phyloP scores from a whole-genome alignment of 2,113 vertebrate genomes.

The Oreochromis aureus region DNA sequence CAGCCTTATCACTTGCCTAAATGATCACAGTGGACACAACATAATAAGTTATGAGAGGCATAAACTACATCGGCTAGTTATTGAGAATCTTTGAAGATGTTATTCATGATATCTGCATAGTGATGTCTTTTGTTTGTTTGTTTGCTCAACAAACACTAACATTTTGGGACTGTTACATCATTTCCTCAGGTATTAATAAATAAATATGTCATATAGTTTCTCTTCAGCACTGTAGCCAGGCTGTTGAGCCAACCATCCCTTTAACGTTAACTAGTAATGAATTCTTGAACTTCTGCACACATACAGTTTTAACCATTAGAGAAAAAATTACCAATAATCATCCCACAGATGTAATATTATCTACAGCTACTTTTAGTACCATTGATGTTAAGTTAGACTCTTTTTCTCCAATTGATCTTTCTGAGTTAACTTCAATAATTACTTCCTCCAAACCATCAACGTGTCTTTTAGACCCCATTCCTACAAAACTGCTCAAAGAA shows the following conservation, averaged over 20 bases:
- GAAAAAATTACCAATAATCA: rapidly evolving
- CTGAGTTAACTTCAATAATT: too few species aligned
- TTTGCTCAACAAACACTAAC: background rate
- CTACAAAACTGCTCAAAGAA: too few species aligned
- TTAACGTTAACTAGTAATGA: too few species aligned
- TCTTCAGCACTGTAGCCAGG: too few species aligned
- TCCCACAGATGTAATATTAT: too few species aligned
- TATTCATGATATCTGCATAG: background rate
- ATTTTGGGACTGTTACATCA: background rate
- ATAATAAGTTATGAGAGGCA: background rate
- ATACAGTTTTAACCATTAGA: background rate
- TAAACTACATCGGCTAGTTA: background rate
- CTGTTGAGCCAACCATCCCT: too few species aligned
- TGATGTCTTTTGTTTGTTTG: background rate
- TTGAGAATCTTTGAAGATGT: background rate
- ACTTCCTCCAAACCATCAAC: too few species aligned
- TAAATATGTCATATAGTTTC: background rate
- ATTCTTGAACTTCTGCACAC: too few species aligned
- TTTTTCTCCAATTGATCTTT: too few species aligned
- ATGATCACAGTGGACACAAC: conserved; percentile 1
- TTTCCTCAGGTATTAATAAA: background rate
- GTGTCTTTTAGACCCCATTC: too few species aligned
- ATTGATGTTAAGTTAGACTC: too few species aligned
- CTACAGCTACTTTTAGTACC: too few species aligned
- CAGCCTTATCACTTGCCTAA: conserved; percentile 29